phyloP scores from a whole-genome alignment of 35 echinoderm and acorn worm genomes.

The Acanthaster planci region DNA sequence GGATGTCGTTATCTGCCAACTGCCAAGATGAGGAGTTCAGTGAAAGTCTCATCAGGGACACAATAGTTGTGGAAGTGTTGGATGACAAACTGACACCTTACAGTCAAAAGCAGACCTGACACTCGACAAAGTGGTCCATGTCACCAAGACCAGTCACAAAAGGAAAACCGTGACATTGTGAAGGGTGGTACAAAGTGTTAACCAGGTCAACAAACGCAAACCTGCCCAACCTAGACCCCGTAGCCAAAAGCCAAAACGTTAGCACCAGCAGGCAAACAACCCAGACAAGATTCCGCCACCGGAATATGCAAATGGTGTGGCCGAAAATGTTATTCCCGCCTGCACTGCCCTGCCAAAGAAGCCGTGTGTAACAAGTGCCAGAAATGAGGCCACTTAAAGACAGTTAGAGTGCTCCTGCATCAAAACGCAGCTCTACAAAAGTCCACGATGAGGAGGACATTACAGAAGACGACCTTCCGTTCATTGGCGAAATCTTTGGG shows the following conservation, averaged over 20 bases:
- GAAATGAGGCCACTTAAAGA: background rate
- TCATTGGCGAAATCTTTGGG: conserved; percentile 28
- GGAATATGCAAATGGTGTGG: background rate
- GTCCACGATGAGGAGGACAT: background rate
- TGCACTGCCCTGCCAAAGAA: background rate
- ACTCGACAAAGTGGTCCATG: background rate
- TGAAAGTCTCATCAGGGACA: conserved; percentile 34
- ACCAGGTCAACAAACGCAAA: background rate
- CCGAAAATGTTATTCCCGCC: background rate
- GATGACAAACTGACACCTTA: conserved; percentile 8
- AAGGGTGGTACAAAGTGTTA: background rate
- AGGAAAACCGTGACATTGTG: background rate
- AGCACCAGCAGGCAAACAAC: background rate
- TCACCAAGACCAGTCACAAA: background rate
- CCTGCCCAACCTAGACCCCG: background rate
- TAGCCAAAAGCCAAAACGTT: background rate
- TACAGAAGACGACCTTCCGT: background rate
- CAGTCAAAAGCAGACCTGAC: background rate
- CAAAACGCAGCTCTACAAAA: background rate
- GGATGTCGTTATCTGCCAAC: conserved; percentile 33
- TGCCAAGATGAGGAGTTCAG: conserved; percentile 26
- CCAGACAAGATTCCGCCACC: background rate
- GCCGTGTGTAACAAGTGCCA: background rate
- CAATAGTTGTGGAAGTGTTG: conserved; percentile 20
- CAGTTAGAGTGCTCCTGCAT: background rate